Evolutionary conservation across 2,113 vertebrate species (phyloP).

Genomic region (Gasterosteus aculeatus): DNA sequence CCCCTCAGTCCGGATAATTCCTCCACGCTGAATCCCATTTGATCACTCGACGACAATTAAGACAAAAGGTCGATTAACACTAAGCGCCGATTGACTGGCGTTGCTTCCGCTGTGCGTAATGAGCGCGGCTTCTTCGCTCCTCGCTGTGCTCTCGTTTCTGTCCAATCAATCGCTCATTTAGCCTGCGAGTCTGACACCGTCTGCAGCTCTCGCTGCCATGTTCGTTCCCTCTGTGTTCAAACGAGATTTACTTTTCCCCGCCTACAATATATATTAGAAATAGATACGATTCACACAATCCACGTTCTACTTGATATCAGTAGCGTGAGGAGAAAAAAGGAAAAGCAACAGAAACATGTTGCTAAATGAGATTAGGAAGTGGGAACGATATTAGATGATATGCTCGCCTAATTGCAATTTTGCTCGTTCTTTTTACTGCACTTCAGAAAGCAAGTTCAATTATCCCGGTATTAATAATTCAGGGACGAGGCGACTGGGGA

Average conservation of each 20-base stretch:
- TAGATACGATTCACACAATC: slow-evolving; percentile 10
- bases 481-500: slow-evolving; percentile 22
- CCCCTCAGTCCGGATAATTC: slow-evolving; percentile 58
- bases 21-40: slow-evolving; percentile 65
- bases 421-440: slow-evolving; percentile 55
- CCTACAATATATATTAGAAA: slow-evolving; percentile 9
- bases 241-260: slow-evolving; percentile 4
- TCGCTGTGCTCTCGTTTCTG: slow-evolving; percentile 2
- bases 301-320: slow-evolving; percentile 28
- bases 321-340: neutral
- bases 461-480: slow-evolving; percentile 71
- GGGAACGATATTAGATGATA: slow-evolving; percentile 66
- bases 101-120: slow-evolving; percentile 49
- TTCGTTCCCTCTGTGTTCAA: slow-evolving; percentile 4
- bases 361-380: slow-evolving; percentile 69
- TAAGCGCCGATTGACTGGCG: slow-evolving; percentile 51
- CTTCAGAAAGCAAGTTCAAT: slow-evolving; percentile 67
- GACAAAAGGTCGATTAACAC: slow-evolving; percentile 54
- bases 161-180: slow-evolving; percentile 36
- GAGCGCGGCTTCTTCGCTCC: slow-evolving; percentile 4
- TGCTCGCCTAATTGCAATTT: slow-evolving; percentile 73
- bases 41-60: slow-evolving; percentile 66
- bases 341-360: slow-evolving; percentile 56
- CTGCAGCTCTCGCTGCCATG: neutral
- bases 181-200: slow-evolving; percentile 4